Conservation (phyloP, 92 coral and sea anemone genomes). For the Siderastrea radians region DNA sequence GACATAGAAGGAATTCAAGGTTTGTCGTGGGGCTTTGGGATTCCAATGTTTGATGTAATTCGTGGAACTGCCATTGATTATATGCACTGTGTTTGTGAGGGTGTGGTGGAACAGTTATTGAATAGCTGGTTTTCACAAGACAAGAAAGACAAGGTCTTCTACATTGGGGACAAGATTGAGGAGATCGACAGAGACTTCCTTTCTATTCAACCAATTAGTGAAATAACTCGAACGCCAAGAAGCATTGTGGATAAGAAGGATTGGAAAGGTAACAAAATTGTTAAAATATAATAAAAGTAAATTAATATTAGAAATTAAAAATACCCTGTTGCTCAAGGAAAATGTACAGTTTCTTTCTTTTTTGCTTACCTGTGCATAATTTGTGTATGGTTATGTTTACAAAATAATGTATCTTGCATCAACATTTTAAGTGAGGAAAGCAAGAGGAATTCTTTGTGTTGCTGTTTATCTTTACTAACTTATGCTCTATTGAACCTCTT, state of each 20-base stretch:
- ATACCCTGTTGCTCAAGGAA: too few species aligned
- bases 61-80: constrained; percentile 63
- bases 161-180: constrained; percentile 21
- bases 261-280: constrained; percentile 13
- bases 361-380: neutral
- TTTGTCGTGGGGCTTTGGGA: constrained; percentile 53
- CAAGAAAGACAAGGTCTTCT: constrained; percentile 23
- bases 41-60: constrained; percentile 51
- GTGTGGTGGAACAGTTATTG: constrained; percentile 60
- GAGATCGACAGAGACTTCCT: constrained; percentile 10
- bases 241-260: constrained; percentile 29
- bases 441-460: too few species aligned
- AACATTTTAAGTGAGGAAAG: too few species aligned
- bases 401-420: neutral
- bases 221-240: constrained; percentile 44
- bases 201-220: constrained; percentile 29
- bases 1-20: constrained; percentile 47
- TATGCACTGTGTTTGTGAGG: constrained; percentile 26
- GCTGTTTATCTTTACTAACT: too few species aligned
- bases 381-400: neutral
- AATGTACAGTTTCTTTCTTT: neutral
- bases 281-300: too few species aligned
- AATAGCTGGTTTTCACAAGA: constrained; percentile 52
- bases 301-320: too few species aligned
- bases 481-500: too few species aligned